These are phyloP conservation scores for Zeus faber DNA, from an alignment of 2,113 vertebrate genomes.

Conservation along the genomic window DNA sequence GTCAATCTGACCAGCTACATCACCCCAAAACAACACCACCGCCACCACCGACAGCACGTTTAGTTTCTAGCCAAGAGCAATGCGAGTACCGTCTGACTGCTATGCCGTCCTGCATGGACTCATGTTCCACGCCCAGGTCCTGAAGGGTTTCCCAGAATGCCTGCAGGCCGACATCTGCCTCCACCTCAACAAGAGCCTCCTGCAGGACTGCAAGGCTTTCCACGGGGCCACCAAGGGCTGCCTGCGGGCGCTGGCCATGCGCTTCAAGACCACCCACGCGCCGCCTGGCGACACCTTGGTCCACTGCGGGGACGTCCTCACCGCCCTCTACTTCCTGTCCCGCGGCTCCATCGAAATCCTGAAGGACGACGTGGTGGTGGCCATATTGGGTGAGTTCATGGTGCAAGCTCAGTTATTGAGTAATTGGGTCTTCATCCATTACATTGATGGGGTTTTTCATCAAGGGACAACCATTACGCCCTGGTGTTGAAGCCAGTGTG, in stretches of 20 bases:
- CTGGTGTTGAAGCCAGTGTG: no score
- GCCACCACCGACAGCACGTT: not conserved
- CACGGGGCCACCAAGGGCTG: constrained; percentile 93
- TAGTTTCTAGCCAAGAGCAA: no score
- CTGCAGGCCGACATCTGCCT: constrained; percentile 98
- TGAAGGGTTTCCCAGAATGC: constrained; percentile 99
- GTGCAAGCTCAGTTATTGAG: not conserved
- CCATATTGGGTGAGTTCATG: constrained; percentile 90
- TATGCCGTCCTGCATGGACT: constrained; percentile 11
- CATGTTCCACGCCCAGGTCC: constrained; percentile 77
- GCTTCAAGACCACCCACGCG: constrained; percentile 96
- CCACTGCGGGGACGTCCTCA: constrained; percentile 91
- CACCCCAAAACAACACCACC: not conserved
- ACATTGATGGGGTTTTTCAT: no score
- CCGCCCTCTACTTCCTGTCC: constrained; percentile 93
- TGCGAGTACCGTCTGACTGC: constrained; percentile 13
- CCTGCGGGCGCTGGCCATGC: constrained; percentile 94
- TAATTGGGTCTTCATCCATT: not conserved
- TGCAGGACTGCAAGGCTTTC: constrained; percentile 94
- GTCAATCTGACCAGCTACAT: constrained; percentile 19
- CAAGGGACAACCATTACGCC: no score
- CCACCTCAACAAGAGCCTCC: constrained; percentile 93
- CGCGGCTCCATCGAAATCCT: constrained; percentile 98
- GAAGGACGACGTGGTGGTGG: constrained; percentile 94
- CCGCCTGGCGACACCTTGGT: constrained; percentile 98